Evolutionary conservation across 2,797 vertebrate species (phyloP).

Genomic region (Falco cherrug): DNA sequence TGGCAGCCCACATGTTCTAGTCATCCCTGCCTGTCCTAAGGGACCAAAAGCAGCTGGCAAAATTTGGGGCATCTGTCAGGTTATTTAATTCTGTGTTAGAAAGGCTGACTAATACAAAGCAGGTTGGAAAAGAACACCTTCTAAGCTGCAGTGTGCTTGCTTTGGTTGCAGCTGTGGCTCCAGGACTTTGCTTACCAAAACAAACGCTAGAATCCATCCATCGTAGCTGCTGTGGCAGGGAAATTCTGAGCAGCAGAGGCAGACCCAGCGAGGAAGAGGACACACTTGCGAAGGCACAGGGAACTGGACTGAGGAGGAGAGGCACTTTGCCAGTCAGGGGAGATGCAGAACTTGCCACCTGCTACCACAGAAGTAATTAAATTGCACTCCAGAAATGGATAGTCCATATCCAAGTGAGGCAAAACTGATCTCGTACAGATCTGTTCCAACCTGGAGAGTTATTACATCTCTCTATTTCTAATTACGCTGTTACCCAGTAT

Average conservation of each 20-base stretch:
- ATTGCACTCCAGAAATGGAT: conserved; percentile 57
- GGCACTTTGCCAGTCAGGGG: conserved; percentile 23
- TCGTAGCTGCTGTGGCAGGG: fast-evolving
- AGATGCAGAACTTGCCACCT: conserved; percentile 44
- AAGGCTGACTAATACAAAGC: neutral
- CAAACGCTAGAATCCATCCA: neutral
- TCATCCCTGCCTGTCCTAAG: neutral
- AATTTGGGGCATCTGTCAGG: neutral
- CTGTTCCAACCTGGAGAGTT: conserved; percentile 61
- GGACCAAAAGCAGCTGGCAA: neutral
- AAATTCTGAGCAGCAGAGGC: neutral
- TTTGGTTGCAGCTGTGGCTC: neutral
- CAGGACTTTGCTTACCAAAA: neutral
- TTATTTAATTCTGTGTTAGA: neutral
- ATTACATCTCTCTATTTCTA: conserved; percentile 64
- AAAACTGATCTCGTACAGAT: conserved; percentile 48
- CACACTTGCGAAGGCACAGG: neutral
- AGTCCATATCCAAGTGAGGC: conserved; percentile 58
- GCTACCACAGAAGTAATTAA: conserved; percentile 60
- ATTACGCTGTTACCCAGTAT: conserved; percentile 59
- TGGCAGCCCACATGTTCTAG: neutral
- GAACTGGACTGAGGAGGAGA: neutral
- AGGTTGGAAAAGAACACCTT: neutral
- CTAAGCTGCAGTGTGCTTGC: neutral
- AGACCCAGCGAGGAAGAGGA: neutral